Conservation (phyloP, 2,797 vertebrate species). For the Petrocephalus schoutedeni region DNA sequence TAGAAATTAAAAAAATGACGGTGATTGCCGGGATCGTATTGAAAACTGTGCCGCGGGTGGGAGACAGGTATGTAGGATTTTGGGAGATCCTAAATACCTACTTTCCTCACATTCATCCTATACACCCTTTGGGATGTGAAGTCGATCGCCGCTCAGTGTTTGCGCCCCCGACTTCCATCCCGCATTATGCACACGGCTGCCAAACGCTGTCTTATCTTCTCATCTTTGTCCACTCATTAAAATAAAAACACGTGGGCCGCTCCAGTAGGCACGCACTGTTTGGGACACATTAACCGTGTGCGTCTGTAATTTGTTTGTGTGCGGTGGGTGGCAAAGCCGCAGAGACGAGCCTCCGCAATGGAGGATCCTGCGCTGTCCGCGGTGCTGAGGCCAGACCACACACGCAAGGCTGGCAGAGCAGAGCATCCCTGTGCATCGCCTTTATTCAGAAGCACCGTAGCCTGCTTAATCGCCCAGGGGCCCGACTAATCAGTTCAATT, state of each 20-base stretch:
- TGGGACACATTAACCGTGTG: neutral
- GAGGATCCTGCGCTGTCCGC: conserved; percentile 39
- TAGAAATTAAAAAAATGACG: neutral
- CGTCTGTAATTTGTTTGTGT: neutral
- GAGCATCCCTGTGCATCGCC: neutral
- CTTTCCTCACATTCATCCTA: neutral
- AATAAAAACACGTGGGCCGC: neutral
- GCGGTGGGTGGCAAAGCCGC: neutral
- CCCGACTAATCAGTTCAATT: neutral
- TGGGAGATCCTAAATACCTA: neutral
- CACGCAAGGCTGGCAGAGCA: conserved; percentile 23
- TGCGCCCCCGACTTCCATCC: neutral
- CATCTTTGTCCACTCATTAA: neutral
- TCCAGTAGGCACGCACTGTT: neutral
- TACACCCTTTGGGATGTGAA: neutral
- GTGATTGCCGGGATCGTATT: neutral
- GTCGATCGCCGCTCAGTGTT: neutral
- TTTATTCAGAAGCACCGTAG: neutral
- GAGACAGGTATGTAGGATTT: neutral
- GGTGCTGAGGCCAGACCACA: conserved; percentile 47
- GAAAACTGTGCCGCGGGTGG: neutral
- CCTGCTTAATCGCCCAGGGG: neutral
- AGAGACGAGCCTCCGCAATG: neutral
- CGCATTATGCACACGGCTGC: neutral
- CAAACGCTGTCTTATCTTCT: neutral